phyloP scores from a whole-genome alignment of 2,113 vertebrate species.

The Bubo blakistoni region DNA sequence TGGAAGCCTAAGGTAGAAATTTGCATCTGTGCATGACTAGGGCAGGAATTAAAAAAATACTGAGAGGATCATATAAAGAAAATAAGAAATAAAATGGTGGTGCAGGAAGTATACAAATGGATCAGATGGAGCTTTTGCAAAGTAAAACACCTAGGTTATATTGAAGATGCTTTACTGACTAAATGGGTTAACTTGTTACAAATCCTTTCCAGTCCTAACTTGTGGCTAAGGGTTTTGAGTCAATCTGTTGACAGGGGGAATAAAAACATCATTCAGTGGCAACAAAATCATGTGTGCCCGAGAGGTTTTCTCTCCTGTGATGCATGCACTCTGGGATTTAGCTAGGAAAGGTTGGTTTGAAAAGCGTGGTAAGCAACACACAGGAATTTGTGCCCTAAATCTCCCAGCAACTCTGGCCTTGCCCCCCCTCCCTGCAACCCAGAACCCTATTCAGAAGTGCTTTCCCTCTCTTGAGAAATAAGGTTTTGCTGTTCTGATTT shows the following conservation, averaged over 20 bases:
- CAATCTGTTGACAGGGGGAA: neutral
- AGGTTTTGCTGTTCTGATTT: neutral
- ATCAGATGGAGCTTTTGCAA: neutral
- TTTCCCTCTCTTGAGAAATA: neutral
- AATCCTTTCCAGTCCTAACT: neutral
- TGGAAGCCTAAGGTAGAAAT: neutral
- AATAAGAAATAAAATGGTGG: neutral
- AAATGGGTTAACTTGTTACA: neutral
- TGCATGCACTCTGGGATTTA: neutral
- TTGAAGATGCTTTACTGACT: neutral
- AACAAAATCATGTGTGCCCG: neutral
- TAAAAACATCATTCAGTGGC: neutral
- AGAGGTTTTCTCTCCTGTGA: neutral
- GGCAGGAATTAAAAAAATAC: neutral
- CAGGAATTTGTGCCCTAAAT: neutral
- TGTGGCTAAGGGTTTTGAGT: neutral
- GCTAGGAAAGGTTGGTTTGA: neutral
- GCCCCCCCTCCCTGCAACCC: accelerated
- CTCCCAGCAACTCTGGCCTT: neutral
- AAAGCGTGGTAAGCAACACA: neutral
- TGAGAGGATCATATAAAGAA: neutral
- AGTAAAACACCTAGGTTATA: neutral
- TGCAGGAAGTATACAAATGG: neutral
- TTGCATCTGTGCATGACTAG: neutral
- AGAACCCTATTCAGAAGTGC: neutral